Percentiles rank a stretch among this genome's conserved stretches.
These are phyloP conservation scores for Xiphorhynchus erythropygius DNA, from an alignment of 2,797 vertebrate genomes.

Conservation along the genomic window DNA sequence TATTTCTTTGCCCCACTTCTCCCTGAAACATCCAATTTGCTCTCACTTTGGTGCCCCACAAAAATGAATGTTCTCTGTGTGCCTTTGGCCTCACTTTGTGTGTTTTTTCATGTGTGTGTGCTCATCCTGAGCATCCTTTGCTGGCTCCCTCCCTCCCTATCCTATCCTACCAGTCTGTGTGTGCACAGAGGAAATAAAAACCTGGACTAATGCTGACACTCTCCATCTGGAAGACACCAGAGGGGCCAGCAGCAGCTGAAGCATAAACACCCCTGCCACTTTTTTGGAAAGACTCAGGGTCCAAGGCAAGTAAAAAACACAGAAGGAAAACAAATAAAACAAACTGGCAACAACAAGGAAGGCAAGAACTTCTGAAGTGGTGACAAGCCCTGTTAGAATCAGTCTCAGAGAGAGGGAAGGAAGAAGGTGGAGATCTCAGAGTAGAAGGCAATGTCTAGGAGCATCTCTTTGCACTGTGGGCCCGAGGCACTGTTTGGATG, in stretches of 20 bases:
- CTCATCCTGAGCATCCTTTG: not conserved
- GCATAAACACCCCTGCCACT: not conserved
- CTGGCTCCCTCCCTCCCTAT: not conserved
- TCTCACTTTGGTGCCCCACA: not conserved
- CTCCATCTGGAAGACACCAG: constrained; percentile 8
- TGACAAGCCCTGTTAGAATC: not conserved
- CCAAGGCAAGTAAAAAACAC: no score
- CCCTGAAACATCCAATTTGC: not conserved
- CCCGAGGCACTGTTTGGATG: not conserved
- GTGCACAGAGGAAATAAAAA: not conserved
- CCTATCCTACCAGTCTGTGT: not conserved
- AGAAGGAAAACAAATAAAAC: not conserved
- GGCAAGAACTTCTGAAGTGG: not conserved
- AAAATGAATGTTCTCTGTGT: not conserved
- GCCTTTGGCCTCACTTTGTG: not conserved
- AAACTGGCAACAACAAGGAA: not conserved
- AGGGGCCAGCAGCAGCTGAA: not conserved
- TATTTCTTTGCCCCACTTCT: not conserved
- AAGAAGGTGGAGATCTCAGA: not conserved
- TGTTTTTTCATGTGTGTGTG: not conserved
- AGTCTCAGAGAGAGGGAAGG: not conserved
- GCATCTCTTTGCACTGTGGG: not conserved
- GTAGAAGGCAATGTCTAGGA: not conserved
- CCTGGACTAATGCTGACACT: rapidly evolving
- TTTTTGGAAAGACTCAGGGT: not conserved